Evolutionary conservation across 2,797 vertebrate genomes (phyloP).

Genomic region (Cheirogaleus major): DNA sequence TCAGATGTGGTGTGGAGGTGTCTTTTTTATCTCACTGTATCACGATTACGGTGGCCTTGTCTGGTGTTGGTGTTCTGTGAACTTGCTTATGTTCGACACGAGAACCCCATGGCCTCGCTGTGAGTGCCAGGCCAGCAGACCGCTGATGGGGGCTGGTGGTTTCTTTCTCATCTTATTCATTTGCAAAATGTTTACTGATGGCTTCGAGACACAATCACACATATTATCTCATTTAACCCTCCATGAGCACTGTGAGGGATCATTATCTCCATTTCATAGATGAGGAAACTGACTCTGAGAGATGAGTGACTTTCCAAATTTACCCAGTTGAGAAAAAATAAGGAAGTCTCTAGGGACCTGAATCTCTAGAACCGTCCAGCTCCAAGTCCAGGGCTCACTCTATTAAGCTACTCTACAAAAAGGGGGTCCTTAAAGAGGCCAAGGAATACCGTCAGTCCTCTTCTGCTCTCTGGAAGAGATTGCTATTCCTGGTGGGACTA

Average conservation of each 20-base stretch:
- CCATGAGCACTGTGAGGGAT: neutral
- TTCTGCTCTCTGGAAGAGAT: neutral
- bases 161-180: neutral
- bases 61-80: neutral
- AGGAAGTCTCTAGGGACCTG: neutral
- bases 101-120: fast-evolving
- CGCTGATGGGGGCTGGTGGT: neutral
- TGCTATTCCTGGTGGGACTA: neutral
- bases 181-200: neutral
- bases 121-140: neutral
- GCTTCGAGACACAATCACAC: neutral
- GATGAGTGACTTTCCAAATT: neutral
- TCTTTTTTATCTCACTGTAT: neutral
- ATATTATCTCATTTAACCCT: neutral
- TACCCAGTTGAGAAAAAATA: neutral
- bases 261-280: neutral
- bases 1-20: neutral
- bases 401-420: neutral
- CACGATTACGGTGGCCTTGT: neutral
- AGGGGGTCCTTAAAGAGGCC: neutral
- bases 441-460: neutral
- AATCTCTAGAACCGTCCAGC: neutral
- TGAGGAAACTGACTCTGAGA: neutral
- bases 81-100: neutral
- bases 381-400: neutral